Evolutionary conservation across 2,113 vertebrate genomes (phyloP), one percentile per base, ranked within the genome.

Genomic region (Eudorcas thomsonii): DNA sequence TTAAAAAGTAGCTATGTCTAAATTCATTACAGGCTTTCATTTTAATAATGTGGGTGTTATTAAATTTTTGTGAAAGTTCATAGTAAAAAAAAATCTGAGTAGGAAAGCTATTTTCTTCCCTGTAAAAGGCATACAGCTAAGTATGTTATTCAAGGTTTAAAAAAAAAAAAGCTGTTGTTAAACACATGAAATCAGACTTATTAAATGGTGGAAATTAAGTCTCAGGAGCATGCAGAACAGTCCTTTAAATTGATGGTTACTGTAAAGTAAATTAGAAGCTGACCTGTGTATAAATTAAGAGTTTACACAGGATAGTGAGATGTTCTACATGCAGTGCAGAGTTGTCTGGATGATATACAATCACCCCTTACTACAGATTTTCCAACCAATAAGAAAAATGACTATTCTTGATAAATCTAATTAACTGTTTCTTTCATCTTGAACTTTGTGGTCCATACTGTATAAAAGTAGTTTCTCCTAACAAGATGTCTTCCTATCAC

Each of bases 1-100:
- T 98, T 98, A 71, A 96, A 98, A 96, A 36, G 64, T 36, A 92
- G 82, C 90, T 78, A 28, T 92, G 82, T 77, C 26, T 96, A 97
- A 74, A 39, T 2, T 97, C 95, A 43, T 60, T 91, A 64, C 4
- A 97, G 90, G 93, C 64, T 83, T 43, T 90, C 93, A 97, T 94
- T 80, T 97, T 50, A 96, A 98, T 87, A 96, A 96, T 84, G 97
- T 97, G 36, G 94, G 52, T 21, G 16, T 97, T 95, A 96, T 80
- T 95, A 88, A 91, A 55, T 88, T 90, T 97, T 92, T 91, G 82
- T 86, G 67, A 62, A 94, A 88, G 39, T 80, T 80, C 52, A 50
- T 30, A 52, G 50, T 88, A 90, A 64, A 45, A 33, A 43, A 97
- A 45, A 45, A 25, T 89, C 14, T 94, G 30, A 96, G 50, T 55